Conservation (phyloP, 2,797 vertebrate genomes). For the Microctenopoma lineatum region DNA sequence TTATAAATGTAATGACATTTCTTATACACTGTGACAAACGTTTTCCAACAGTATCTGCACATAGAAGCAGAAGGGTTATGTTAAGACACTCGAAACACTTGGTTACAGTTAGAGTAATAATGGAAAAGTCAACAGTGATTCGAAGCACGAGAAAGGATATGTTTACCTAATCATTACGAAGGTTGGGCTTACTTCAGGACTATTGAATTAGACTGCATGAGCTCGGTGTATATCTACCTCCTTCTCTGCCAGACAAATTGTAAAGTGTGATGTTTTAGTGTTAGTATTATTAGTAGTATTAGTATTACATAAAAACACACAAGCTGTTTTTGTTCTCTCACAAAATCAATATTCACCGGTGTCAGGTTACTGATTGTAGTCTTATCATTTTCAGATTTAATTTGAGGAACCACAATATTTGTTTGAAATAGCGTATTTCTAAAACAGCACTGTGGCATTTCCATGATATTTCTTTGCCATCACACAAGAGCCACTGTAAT, state of each 20-base stretch:
- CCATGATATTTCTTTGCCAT: slow-evolving; percentile 23
- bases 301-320: neutral
- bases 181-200: neutral
- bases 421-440: neutral
- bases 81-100: neutral
- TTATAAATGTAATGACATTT: neutral
- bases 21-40: neutral
- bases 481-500: slow-evolving; percentile 15
- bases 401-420: neutral
- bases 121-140: neutral
- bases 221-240: neutral
- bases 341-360: slow-evolving; percentile 17
- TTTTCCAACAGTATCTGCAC: neutral
- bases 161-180: slow-evolving; percentile 1
- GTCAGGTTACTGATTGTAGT: neutral
- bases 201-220: neutral
- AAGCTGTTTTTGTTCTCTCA: too few relatives aligned
- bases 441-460: slow-evolving; percentile 1
- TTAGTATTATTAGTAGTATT: too few relatives aligned
- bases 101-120: neutral
- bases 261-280: too few relatives aligned
- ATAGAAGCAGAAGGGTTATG: neutral
- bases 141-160: neutral
- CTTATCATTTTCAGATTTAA: slow-evolving; percentile 19
- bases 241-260: neutral